A percentile compares a stretch with the other conserved stretches of the same genome.
phyloP scores from a whole-genome alignment of 2,113 vertebrate species.

The Caloenas nicobarica region DNA sequence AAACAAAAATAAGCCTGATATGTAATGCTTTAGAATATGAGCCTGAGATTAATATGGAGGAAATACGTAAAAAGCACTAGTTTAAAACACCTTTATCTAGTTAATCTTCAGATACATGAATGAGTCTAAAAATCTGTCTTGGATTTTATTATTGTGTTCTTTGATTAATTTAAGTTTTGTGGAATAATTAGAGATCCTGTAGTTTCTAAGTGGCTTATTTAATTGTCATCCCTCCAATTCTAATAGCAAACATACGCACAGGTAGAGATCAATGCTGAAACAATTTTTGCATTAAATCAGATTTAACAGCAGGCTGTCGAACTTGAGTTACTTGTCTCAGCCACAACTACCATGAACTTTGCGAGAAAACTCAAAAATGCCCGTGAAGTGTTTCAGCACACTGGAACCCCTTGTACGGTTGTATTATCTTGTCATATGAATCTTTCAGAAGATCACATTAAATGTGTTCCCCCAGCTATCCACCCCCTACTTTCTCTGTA shows the following conservation, averaged over 20 bases:
- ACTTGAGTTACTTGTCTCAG: not conserved
- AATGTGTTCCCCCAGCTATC: not conserved
- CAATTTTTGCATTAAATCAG: not conserved
- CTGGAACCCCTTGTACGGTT: not conserved
- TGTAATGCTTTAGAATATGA: accelerated
- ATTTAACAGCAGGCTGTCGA: not conserved
- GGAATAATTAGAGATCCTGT: not conserved
- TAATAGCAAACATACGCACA: not conserved
- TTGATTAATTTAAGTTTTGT: not conserved
- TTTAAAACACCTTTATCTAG: not conserved
- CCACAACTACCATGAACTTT: not conserved
- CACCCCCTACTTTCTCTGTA: not conserved
- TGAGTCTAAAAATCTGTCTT: not conserved
- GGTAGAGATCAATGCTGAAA: not conserved
- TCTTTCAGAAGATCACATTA: not conserved
- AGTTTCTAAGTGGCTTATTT: not conserved
- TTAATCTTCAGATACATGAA: not conserved
- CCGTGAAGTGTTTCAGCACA: not conserved
- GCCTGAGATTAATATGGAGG: not conserved
- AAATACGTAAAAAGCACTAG: not conserved
- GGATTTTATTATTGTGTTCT: not conserved
- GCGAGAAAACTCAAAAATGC: not conserved
- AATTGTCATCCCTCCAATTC: not conserved
- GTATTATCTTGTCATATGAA: not conserved
- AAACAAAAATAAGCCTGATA: not conserved